Percentiles rank a stretch among this genome's conserved stretches.
These are phyloP conservation scores for Halictus rubicundus DNA, from an alignment of 1,140 invertebrate genomes.

Conservation along the genomic window DNA sequence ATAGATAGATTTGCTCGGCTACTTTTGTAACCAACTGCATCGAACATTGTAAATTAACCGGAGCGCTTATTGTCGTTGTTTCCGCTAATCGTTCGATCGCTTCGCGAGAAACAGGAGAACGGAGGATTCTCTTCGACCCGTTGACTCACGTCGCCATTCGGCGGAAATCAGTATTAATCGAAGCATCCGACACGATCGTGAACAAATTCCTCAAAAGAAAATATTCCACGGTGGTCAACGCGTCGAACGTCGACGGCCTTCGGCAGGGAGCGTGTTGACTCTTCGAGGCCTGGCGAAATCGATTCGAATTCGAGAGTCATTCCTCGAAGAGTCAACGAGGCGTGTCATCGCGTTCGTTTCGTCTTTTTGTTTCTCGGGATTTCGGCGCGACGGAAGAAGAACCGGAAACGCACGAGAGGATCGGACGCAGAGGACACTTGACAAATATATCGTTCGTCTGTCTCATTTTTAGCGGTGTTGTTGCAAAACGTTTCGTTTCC, in stretches of 20 bases:
- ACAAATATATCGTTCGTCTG: no score
- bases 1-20: no score
- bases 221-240: background rate
- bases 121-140: background rate
- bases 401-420: conserved; percentile 12
- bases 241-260: background rate
- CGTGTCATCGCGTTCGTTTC: conserved; percentile 11
- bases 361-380: background rate
- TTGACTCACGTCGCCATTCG: background rate
- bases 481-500: conserved; percentile 7
- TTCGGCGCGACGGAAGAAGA: conserved; percentile 46
- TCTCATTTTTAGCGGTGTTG: background rate
- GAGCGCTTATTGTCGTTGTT: background rate
- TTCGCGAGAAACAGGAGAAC: background rate
- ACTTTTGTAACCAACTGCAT: background rate
- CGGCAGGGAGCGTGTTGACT: background rate
- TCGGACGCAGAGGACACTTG: background rate
- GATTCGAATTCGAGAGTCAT: background rate
- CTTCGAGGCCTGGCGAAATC: background rate
- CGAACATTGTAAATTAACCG: background rate
- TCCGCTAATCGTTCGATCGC: background rate
- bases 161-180: conserved; percentile 1
- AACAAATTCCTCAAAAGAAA: background rate
- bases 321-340: conserved; percentile 1
- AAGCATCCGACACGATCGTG: background rate